Conservation (phyloP, 53 echinoderm and acorn worm species). For the Echinometra lucunter region DNA sequence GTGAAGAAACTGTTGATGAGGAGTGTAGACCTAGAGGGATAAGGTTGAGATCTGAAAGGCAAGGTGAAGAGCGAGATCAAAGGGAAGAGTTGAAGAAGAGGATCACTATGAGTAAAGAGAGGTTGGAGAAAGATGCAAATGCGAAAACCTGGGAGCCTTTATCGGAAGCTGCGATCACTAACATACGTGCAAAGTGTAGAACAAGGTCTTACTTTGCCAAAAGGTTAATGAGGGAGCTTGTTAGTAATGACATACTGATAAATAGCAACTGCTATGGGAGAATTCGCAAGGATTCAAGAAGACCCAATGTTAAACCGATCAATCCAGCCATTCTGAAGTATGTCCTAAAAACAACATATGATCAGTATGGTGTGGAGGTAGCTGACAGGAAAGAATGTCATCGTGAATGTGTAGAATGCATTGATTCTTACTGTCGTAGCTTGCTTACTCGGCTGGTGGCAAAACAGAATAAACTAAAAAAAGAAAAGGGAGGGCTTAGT, state of each 20-base stretch:
- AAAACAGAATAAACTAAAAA: not conserved
- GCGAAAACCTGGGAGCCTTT: not conserved
- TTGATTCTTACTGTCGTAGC: not conserved
- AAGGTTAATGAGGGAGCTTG: not conserved
- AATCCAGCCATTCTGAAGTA: not conserved
- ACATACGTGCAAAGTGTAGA: not conserved
- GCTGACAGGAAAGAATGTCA: not conserved
- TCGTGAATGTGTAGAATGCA: not conserved
- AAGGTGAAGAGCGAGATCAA: not conserved
- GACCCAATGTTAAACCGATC: not conserved
- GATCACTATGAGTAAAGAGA: not conserved
- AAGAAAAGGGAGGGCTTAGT: not conserved
- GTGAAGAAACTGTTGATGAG: too few species aligned
- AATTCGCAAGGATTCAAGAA: not conserved
- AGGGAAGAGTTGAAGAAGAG: not conserved
- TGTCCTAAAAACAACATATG: not conserved
- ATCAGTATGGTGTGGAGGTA: not conserved
- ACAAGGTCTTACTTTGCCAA: not conserved
- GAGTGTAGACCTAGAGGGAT: not conserved
- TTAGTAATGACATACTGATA: not conserved
- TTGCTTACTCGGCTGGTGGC: not conserved
- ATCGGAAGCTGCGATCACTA: not conserved
- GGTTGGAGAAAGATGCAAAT: not conserved
- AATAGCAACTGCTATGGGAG: constrained; percentile 2
- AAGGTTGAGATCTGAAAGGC: not conserved